A percentile compares a stretch with the other conserved stretches of the same genome.
Evolutionary conservation across 2,888 invertebrate genomes (phyloP).

Genomic region (Sinodicranocentrus sp.): DNA sequence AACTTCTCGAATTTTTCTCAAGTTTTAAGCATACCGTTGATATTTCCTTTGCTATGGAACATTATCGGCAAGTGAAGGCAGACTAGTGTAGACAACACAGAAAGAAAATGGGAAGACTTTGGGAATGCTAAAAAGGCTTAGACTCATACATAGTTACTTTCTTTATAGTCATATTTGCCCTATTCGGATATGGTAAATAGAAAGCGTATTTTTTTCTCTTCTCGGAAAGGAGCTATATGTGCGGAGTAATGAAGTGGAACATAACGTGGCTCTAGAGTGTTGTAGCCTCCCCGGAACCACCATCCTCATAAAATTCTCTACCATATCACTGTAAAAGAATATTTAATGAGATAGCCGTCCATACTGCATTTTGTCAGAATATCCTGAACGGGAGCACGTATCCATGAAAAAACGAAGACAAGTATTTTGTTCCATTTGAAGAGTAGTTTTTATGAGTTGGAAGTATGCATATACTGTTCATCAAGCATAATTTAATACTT

Average conservation of each 20-base stretch:
- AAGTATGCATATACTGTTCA: too few relatives aligned
- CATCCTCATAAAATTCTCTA: slow-evolving; percentile 41
- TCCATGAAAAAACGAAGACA: too few relatives aligned
- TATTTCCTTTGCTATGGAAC: slow-evolving; percentile 39
- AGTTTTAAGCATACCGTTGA: slow-evolving; percentile 24
- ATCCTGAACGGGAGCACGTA: too few relatives aligned
- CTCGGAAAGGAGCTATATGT: background rate
- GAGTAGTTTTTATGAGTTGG: too few relatives aligned
- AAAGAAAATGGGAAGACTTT: slow-evolving; percentile 31
- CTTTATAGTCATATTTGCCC: background rate
- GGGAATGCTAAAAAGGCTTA: slow-evolving; percentile 14
- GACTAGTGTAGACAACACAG: slow-evolving; percentile 14
- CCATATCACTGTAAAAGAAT: slow-evolving; percentile 36
- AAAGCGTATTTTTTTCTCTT: background rate
- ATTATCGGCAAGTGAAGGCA: slow-evolving; percentile 31
- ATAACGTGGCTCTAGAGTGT: slow-evolving; percentile 17
- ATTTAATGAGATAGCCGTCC: slow-evolving; percentile 25
- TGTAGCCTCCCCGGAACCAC: slow-evolving; percentile 41
- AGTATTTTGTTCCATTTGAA: too few relatives aligned
- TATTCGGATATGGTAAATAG: background rate
- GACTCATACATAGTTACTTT: background rate
- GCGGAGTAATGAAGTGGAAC: slow-evolving; percentile 57
- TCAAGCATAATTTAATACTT: too few relatives aligned
- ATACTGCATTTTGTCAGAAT: slow-evolving; percentile 36
- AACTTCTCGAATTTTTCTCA: slow-evolving; percentile 19